Evolutionary conservation across 1,140 invertebrate genomes (phyloP).

Genomic region (Cydia strobilella): DNA sequence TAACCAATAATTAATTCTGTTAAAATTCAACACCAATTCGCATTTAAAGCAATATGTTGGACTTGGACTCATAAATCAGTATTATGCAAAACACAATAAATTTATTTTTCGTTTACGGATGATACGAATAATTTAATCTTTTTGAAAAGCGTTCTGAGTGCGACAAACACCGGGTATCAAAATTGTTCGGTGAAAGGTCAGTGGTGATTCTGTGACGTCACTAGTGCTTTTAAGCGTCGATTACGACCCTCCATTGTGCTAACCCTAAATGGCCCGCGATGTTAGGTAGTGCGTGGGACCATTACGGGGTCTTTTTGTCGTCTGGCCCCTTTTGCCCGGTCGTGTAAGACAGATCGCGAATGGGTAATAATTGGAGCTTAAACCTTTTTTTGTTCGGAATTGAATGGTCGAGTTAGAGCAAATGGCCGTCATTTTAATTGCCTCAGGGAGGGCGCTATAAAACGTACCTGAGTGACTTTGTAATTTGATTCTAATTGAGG

Average conservation of each 20-base stretch:
- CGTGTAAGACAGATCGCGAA: slow-evolving; percentile 60
- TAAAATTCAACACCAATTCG: slow-evolving; percentile 22
- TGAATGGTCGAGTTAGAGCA: slow-evolving; percentile 28
- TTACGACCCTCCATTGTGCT: slow-evolving; percentile 53
- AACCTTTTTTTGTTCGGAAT: slow-evolving; percentile 48
- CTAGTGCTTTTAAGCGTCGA: slow-evolving; percentile 52
- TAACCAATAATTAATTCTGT: slow-evolving; percentile 5
- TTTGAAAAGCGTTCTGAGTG: slow-evolving; percentile 36
- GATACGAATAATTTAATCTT: slow-evolving; percentile 2
- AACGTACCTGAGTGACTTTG: slow-evolving; percentile 7
- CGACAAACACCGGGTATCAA: slow-evolving; percentile 39
- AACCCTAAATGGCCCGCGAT: slow-evolving; percentile 49
- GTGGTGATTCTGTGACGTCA: slow-evolving; percentile 36
- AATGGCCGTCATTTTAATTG: slow-evolving; percentile 30
- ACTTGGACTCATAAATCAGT: slow-evolving; percentile 12
- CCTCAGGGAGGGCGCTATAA: not conserved
- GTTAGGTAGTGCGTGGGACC: slow-evolving; percentile 48
- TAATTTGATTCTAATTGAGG: slow-evolving; percentile 17
- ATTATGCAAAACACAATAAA: slow-evolving; percentile 8
- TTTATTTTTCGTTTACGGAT: slow-evolving; percentile 2
- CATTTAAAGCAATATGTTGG: slow-evolving; percentile 16
- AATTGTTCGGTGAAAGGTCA: slow-evolving; percentile 42
- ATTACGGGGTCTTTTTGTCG: slow-evolving; percentile 57
- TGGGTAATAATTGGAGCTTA: slow-evolving; percentile 59
- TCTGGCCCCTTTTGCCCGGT: slow-evolving; percentile 34